These are phyloP conservation scores for Zosterops borbonicus DNA, from an alignment of 2,113 vertebrate genomes.

Conservation along the genomic window DNA sequence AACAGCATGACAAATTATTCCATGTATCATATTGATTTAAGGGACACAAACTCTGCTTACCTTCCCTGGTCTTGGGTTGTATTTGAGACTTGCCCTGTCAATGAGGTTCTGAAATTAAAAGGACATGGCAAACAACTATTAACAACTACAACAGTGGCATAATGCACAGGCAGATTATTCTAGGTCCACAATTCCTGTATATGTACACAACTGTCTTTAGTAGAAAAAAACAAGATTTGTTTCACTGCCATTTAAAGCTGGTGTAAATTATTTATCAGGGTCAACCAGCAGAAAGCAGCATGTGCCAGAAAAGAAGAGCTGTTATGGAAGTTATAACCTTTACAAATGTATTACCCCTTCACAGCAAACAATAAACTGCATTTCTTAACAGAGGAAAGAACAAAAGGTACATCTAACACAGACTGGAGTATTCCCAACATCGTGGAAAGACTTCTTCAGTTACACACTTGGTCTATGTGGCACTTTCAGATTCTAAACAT, in stretches of 20 bases:
- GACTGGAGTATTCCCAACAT: not conserved
- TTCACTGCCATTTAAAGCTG: not conserved
- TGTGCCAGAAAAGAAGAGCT: not conserved
- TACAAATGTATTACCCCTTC: not conserved
- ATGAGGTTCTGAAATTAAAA: constrained; percentile 73
- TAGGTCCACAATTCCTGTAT: not conserved
- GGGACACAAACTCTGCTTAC: constrained; percentile 53
- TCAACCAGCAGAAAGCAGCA: not conserved
- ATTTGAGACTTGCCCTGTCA: constrained; percentile 68
- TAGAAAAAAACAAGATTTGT: not conserved
- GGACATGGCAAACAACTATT: constrained; percentile 9
- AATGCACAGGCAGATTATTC: not conserved
- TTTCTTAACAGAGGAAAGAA: not conserved
- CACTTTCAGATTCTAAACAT: not conserved
- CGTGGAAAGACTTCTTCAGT: not conserved
- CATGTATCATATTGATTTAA: not conserved
- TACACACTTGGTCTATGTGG: fast-evolving
- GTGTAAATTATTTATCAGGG: not conserved
- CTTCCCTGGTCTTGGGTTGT: constrained; percentile 81
- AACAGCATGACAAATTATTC: not conserved
- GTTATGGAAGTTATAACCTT: not conserved
- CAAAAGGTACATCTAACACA: not conserved
- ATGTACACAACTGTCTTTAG: not conserved
- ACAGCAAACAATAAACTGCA: not conserved
- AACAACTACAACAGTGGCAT: not conserved